These are phyloP conservation scores for Drosophila rubida DNA, from an alignment of 2,888 invertebrate species.

Conservation along the genomic window DNA sequence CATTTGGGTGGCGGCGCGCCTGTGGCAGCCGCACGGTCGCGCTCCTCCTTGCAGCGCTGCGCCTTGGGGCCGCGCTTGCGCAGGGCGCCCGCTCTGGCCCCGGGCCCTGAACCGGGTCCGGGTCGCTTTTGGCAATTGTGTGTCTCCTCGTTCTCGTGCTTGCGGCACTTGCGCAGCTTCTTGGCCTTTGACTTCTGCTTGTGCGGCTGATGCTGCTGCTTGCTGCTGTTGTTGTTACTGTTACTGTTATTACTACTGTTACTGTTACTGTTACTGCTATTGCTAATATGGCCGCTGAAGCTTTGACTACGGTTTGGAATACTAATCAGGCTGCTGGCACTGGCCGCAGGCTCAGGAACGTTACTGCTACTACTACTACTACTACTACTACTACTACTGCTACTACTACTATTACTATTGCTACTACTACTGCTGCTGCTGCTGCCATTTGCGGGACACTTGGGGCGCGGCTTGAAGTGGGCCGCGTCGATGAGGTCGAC, in stretches of 20 bases:
- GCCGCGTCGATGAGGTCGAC: constrained; percentile 84
- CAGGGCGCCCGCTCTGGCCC: constrained; percentile 56
- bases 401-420: constrained; percentile 56
- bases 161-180: constrained; percentile 82
- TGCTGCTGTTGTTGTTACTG: constrained; percentile 41
- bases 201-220: constrained; percentile 32
- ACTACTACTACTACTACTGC: constrained; percentile 52
- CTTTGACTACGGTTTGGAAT: constrained; percentile 78
- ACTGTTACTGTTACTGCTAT: constrained; percentile 65
- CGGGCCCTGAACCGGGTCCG: constrained; percentile 1
- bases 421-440: constrained; percentile 47
- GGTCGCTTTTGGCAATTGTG: constrained; percentile 79
- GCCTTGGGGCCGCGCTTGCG: constrained; percentile 68
- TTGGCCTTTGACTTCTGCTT: constrained; percentile 40
- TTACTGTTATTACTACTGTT: constrained; percentile 58
- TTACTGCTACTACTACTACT: constrained; percentile 57
- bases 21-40: constrained; percentile 37
- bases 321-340: constrained; percentile 74
- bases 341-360: constrained; percentile 69
- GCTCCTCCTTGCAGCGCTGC: constrained; percentile 43
- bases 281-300: constrained; percentile 75
- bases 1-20: constrained; percentile 61
- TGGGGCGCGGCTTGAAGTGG: constrained; percentile 85
- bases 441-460: constrained; percentile 65
- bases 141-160: constrained; percentile 80